These are phyloP conservation scores for Phalacrocorax aristotelis DNA, from an alignment of 2,113 vertebrate genomes.

Conservation along the genomic window DNA sequence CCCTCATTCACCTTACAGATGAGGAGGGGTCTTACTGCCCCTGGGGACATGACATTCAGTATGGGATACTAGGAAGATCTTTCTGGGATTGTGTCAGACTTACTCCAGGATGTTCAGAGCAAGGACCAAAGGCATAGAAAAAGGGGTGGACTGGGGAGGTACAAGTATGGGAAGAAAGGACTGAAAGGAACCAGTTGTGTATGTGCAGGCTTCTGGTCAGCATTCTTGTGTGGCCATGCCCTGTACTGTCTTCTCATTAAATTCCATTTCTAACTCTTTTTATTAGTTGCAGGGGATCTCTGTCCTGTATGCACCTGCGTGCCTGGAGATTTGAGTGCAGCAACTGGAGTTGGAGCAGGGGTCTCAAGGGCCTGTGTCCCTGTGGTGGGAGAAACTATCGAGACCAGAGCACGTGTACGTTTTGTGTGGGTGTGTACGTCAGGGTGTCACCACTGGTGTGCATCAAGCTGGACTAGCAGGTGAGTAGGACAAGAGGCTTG, in stretches of 20 bases:
- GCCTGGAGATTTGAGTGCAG: background rate
- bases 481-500: background rate
- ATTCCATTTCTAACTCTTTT: background rate
- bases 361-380: background rate
- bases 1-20: background rate
- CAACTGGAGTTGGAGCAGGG: background rate
- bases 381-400: background rate
- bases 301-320: fast-evolving
- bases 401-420: background rate
- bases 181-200: background rate
- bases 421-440: background rate
- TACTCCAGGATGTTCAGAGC: background rate
- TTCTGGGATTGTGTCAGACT: background rate
- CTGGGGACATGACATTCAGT: background rate
- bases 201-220: background rate
- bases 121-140: background rate
- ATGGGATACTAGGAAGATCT: background rate
- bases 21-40: background rate
- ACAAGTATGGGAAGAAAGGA: background rate
- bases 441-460: background rate
- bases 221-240: background rate
- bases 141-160: background rate
- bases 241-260: background rate
- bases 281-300: background rate
- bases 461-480: background rate